Evolutionary conservation across 2,797 vertebrate species (phyloP).

Genomic region (Phalloptychus januarius): DNA sequence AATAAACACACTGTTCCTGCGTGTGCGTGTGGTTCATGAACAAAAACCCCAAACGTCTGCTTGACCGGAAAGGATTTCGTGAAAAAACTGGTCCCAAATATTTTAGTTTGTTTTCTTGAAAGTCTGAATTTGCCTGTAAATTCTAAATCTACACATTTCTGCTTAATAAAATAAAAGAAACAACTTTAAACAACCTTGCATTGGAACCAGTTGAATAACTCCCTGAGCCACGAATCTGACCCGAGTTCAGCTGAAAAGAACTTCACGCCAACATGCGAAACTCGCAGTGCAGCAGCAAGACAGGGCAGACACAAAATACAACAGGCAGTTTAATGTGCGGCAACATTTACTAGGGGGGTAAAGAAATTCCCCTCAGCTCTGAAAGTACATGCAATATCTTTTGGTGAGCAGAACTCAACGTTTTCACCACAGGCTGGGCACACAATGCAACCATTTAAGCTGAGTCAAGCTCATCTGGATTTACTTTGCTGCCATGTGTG

Average conservation of each 20-base stretch:
- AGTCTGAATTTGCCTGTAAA: constrained; percentile 58
- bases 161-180: constrained; percentile 68
- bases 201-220: constrained; percentile 39
- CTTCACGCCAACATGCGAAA: constrained; percentile 53
- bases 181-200: constrained; percentile 45
- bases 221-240: constrained; percentile 9
- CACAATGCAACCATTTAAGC: constrained; percentile 64
- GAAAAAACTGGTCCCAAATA: constrained; percentile 14
- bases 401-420: constrained; percentile 56
- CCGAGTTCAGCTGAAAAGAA: constrained; percentile 28
- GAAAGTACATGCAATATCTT: constrained; percentile 50
- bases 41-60: constrained; percentile 9
- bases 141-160: constrained; percentile 28
- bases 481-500: constrained; percentile 53
- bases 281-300: constrained; percentile 50
- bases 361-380: constrained; percentile 62
- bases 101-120: constrained; percentile 34
- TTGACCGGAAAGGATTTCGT: constrained; percentile 11
- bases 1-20: constrained; percentile 35
- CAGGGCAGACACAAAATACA: constrained; percentile 57
- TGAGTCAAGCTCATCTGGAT: constrained; percentile 58
- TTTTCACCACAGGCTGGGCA: constrained; percentile 23
- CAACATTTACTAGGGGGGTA: constrained; percentile 30
- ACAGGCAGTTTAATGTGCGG: constrained; percentile 28
- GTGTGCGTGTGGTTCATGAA: constrained; percentile 53